Conservation (phyloP, 1,140 invertebrate genomes). For the Grapholita molesta region DNA sequence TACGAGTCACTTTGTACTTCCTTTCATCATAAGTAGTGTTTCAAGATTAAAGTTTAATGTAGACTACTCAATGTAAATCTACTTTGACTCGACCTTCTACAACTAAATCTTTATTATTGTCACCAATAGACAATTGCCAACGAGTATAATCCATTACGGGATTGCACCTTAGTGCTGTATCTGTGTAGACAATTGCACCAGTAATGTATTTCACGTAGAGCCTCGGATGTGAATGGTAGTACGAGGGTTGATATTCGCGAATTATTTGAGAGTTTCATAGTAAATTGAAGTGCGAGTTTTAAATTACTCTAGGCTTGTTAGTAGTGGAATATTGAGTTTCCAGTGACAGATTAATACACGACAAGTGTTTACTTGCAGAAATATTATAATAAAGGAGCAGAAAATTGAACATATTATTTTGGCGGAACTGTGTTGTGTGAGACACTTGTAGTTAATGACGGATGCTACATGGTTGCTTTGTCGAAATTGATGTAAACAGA, state of each 20-base stretch:
- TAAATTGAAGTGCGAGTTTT: not conserved
- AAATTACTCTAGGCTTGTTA: not conserved
- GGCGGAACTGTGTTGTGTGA: too few species aligned
- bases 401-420: too few species aligned
- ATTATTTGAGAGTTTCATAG: not conserved
- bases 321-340: not conserved
- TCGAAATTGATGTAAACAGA: too few species aligned
- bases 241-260: not conserved
- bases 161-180: not conserved
- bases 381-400: not conserved
- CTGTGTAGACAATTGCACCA: not conserved
- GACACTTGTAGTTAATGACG: too few species aligned
- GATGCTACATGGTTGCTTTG: too few species aligned
- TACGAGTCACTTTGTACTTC: too few species aligned
- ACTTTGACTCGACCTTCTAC: not conserved
- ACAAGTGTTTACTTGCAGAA: not conserved
- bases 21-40: too few species aligned
- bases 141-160: not conserved
- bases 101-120: conserved; percentile 23
- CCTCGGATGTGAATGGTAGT: not conserved
- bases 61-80: not conserved
- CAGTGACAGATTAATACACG: not conserved
- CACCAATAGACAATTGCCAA: conserved; percentile 19
- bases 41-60: not conserved
- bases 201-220: not conserved